Conservation (phyloP, 1,140 invertebrate genomes). For the Gryon sp. region DNA sequence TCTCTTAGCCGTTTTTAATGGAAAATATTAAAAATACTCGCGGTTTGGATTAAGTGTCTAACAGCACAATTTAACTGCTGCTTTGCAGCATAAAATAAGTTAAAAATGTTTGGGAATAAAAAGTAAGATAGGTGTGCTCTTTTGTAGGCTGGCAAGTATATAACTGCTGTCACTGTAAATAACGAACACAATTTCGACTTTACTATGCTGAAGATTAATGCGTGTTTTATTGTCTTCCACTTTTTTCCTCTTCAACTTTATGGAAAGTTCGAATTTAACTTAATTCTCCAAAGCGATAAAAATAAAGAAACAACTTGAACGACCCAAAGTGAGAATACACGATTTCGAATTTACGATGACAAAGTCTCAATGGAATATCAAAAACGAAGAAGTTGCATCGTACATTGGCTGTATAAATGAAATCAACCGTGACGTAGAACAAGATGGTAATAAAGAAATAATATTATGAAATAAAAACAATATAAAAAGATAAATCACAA, state of each 20-base stretch:
- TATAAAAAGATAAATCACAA: no score
- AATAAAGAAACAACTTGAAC: not conserved
- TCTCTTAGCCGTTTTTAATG: no score
- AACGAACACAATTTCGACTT: not conserved
- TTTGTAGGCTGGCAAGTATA: no score
- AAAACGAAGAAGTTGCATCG: not conserved
- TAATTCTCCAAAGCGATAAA: not conserved
- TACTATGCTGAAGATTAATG: not conserved
- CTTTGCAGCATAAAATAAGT: no score
- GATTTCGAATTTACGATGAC: not conserved
- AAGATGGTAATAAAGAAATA: not conserved
- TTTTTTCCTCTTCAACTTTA: not conserved
- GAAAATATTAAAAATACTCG: no score
- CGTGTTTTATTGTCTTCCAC: not conserved
- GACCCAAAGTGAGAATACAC: not conserved
- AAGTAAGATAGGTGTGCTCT: no score
- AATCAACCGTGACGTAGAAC: not conserved
- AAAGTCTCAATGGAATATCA: not conserved
- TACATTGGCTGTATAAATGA: not conserved
- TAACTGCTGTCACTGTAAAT: not conserved
- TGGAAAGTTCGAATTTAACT: not conserved
- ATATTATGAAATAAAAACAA: not conserved
- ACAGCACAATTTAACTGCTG: no score
- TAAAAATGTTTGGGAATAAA: no score
- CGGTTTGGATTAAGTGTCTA: no score